Evolutionary conservation across 1,140 invertebrate genomes (phyloP).

Genomic region (Drosophila lowei): DNA sequence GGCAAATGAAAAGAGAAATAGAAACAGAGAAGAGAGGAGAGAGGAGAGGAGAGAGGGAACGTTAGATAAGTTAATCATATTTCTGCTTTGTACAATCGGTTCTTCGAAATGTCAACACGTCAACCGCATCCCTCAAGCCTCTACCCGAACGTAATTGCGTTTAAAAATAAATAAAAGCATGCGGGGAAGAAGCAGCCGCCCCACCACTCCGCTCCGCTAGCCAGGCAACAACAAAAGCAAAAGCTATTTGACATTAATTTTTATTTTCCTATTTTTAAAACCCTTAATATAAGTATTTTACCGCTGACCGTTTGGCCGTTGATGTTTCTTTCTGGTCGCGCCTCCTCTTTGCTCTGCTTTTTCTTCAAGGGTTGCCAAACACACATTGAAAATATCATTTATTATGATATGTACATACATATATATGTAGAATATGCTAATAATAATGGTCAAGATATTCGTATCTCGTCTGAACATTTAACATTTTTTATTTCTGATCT

Average conservation of each 20-base stretch:
- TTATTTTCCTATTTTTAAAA: constrained; percentile 66
- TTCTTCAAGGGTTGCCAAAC: too few relatives aligned
- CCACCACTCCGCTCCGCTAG: constrained; percentile 1
- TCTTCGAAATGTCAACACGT: constrained; percentile 54
- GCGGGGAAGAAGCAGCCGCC: constrained; percentile 27
- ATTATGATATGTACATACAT: too few relatives aligned
- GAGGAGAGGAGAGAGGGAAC: constrained; percentile 7
- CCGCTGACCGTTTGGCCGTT: constrained; percentile 29
- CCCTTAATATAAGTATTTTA: constrained; percentile 50
- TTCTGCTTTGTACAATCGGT: constrained; percentile 32
- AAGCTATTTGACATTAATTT: constrained; percentile 65
- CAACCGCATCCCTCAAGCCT: constrained; percentile 21
- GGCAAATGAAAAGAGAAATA: constrained; percentile 58
- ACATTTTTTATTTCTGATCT: too few relatives aligned
- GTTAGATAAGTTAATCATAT: constrained; percentile 67
- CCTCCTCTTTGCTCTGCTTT: too few relatives aligned
- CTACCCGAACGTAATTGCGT: constrained; percentile 64
- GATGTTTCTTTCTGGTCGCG: background rate
- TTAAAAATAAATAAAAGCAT: constrained; percentile 76
- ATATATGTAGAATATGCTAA: too few relatives aligned
- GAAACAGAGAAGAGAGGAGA: constrained; percentile 36
- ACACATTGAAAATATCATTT: too few relatives aligned
- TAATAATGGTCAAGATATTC: too few relatives aligned
- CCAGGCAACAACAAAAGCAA: constrained; percentile 27
- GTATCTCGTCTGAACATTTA: too few relatives aligned